Evolutionary conservation across 2,797 vertebrate genomes (phyloP), one percentile per base, ranked within the genome.

Genomic region (Triplophysa bombifrons): DNA sequence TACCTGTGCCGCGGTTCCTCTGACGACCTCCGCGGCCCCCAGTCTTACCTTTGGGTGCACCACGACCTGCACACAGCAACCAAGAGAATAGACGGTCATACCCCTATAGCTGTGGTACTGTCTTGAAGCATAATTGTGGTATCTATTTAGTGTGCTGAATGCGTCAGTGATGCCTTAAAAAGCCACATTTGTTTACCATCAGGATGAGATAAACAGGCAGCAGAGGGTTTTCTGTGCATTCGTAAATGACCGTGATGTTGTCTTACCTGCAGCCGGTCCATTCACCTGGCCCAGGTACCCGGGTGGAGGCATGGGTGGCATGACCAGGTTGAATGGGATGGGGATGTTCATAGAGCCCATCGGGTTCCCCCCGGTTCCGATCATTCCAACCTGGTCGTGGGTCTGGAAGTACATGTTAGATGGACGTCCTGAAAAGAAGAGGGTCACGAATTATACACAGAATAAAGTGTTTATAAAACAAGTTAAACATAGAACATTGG

Each of bases 321-420:
- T 98, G 81, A 99, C 95, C 10, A 99, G 89, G 92, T 99, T 99
- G 91, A 98, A 99, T 0, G 98, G 98, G 80, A 99, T 98, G 20
- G 97, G 98, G 77, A 99, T 94, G 92, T 99, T 99, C 96, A 99
- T 95, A 3, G 98, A 95, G 0, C 96, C 93, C 90, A 99, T 95
- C 0, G 96, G 98, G 88, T 96, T 94, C 13, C 97, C 95, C 12
- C 96, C 96, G 0, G 97, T 93, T 0, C 98, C 96, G 72, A 99
- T 99, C 97, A 99, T 98, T 78, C 98, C 98, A 0, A 99, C 98
- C 94, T 98, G 98, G 91, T 99, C 98, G 0, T 99, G 98, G 6
- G 98, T 99, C 84, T 99, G 98, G 91, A 99, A 99, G 91, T 99
- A 99, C 97, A 99, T 97, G 91, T 94, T 99, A 27, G 97, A 96